phyloP scores from a whole-genome alignment of 2,888 invertebrate genomes.

The Agapetus fuscipes region DNA sequence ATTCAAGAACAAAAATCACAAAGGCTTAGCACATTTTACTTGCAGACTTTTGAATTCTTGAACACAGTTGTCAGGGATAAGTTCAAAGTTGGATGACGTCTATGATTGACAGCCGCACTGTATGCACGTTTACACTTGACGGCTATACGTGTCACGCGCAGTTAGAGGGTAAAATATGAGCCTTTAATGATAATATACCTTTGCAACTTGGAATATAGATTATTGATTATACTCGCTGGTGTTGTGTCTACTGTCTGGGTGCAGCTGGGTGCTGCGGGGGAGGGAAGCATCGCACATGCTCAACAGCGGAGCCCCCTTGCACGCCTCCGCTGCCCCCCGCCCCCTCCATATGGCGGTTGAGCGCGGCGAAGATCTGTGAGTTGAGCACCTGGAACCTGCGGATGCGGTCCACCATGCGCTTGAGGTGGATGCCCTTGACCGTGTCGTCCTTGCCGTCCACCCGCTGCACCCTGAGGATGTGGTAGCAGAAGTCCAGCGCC shows the following conservation, averaged over 20 bases:
- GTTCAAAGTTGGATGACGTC: too few relatives aligned
- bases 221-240: too few relatives aligned
- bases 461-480: conserved; percentile 88
- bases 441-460: conserved; percentile 94
- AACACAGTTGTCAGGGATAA: too few relatives aligned
- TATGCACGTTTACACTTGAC: too few relatives aligned
- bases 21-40: too few relatives aligned
- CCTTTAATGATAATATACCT: too few relatives aligned
- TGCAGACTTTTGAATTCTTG: too few relatives aligned
- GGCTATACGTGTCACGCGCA: too few relatives aligned
- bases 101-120: too few relatives aligned
- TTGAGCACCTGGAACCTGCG: conserved; percentile 96
- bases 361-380: conserved; percentile 92
- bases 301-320: conserved; percentile 63
- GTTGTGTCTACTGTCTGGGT: conserved; percentile 38
- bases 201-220: too few relatives aligned
- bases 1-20: too few relatives aligned
- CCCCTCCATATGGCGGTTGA: conserved; percentile 87
- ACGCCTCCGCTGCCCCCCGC: conserved; percentile 47
- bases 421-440: conserved; percentile 88
- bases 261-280: conserved; percentile 80
- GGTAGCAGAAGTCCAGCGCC: conserved; percentile 97
- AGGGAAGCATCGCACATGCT: conserved; percentile 94
- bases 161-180: too few relatives aligned
- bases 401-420: conserved; percentile 95